Base-by-base conservation (phyloP, 2,113 vertebrate genomes). In the Engraulis encrasicolus region DNA sequence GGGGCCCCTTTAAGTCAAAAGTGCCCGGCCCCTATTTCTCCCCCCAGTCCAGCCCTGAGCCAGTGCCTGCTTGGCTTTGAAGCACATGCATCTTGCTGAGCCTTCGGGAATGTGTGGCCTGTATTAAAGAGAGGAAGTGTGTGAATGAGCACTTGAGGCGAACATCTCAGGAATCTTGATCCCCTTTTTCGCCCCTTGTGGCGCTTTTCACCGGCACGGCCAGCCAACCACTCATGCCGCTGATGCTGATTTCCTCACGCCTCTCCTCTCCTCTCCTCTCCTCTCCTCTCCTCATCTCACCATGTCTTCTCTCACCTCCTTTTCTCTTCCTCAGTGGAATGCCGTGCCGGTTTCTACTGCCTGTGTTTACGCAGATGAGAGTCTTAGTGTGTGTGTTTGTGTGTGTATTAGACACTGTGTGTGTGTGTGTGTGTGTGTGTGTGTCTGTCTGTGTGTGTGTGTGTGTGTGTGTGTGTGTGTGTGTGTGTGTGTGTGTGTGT, bases 41-140 rank as follows among this genome's bases (percentile, higher is more conserved):
- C n/a, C n/a, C n/a, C n/a, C n/a, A n/a, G n/a, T n/a, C n/a, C n/a
- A n/a, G n/a, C n/a, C n/a, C n/a, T n/a, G n/a, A n/a, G n/a, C n/a
- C n/a, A n/a, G n/a, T n/a, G 71, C 78, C 77, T 83, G 54, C 0
- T 38, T 50, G 45, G 74, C 89, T 91, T 87, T 89, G 83, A 88
- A 38, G 85, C 83, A 84, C 36, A 6, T 58, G 81, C 83, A 84
- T 37, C 12, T 61, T 18, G 77, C 66, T 36, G 79, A 36, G 87
- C 89, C 86, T 37, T 6, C 58, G 86, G 91, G 91, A 38, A 89
- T 88, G 89, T 91, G 87, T 92, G 92, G 84, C 91, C 93, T 92
- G 90, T 88, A 90, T 94, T 90, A 93, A 66, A 52, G 81, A 83
- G 85, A 89, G 92, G 93, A 94, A 92, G 91, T 92, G 89, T 89